Evolutionary conservation across 2,797 vertebrate genomes (phyloP).

Genomic region (Enteromius argenteus): DNA sequence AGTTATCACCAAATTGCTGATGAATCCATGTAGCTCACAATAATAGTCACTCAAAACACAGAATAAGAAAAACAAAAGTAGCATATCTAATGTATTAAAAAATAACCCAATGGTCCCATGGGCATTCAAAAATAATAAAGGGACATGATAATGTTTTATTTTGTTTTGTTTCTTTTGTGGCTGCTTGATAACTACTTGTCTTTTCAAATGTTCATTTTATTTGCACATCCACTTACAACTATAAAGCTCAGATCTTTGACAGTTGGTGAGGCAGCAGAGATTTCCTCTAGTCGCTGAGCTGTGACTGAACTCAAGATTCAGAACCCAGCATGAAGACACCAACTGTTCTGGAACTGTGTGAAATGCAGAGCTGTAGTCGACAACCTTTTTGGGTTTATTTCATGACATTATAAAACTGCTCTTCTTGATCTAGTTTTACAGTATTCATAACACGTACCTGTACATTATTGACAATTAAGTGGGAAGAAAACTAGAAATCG

Average conservation of each 20-base stretch:
- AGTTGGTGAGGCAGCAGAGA: constrained; percentile 49
- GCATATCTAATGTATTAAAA: not conserved
- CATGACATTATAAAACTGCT: constrained; percentile 5
- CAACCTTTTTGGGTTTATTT: constrained; percentile 15
- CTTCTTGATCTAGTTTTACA: not conserved
- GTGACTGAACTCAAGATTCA: constrained; percentile 44
- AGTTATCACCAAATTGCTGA: not conserved
- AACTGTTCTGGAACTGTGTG: constrained; percentile 47
- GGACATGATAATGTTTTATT: not conserved
- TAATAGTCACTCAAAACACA: not conserved
- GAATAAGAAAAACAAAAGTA: not conserved
- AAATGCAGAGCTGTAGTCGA: constrained; percentile 31
- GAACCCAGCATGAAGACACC: constrained; percentile 47
- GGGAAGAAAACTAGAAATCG: not conserved
- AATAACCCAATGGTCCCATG: not conserved
- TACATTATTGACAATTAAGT: not conserved
- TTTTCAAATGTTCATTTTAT: constrained; percentile 25
- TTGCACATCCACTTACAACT: constrained; percentile 7
- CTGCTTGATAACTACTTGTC: not conserved
- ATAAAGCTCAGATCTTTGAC: constrained; percentile 28
- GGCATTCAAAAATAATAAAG: not conserved
- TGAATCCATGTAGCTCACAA: not conserved
- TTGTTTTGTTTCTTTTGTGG: not conserved
- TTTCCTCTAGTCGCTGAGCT: constrained; percentile 53
- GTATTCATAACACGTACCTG: not conserved